phyloP scores from a whole-genome alignment of 2,888 invertebrate genomes.

The Chouioia cunea region DNA sequence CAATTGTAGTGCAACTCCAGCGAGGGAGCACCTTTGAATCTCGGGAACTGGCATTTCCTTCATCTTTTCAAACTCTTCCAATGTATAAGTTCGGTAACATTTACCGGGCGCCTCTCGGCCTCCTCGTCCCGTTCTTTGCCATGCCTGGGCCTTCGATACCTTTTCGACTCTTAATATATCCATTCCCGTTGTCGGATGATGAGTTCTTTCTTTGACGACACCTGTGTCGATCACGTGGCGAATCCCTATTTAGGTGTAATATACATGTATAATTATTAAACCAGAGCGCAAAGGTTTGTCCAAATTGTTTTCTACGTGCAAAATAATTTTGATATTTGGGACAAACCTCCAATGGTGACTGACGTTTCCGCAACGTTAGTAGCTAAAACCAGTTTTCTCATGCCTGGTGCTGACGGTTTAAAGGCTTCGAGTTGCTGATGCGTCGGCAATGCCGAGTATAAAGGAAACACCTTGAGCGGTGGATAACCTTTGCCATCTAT shows the following conservation, averaged over 20 bases:
- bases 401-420: constrained; percentile 77
- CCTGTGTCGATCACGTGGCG: constrained; percentile 93
- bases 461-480: constrained; percentile 82
- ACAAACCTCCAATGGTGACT: constrained; percentile 85
- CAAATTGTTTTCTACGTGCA: constrained; percentile 16
- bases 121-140: constrained; percentile 93
- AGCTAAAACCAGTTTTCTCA: constrained; percentile 91
- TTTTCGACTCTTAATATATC: constrained; percentile 85
- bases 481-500: constrained; percentile 74
- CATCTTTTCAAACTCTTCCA: constrained; percentile 80
- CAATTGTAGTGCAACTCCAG: constrained; percentile 84
- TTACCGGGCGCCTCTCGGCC: constrained; percentile 88
- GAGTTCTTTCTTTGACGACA: constrained; percentile 88
- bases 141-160: constrained; percentile 92
- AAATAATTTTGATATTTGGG: constrained; percentile 10
- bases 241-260: constrained; percentile 79
- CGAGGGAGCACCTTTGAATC: constrained; percentile 80
- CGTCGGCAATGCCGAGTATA: constrained; percentile 92
- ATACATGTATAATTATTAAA: neutral
- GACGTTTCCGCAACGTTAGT: constrained; percentile 99
- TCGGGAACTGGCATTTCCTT: constrained; percentile 85
- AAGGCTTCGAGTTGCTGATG: constrained; percentile 91
- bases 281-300: neutral
- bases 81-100: constrained; percentile 90
- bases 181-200: constrained; percentile 84